Percentiles rank a stretch among this genome's conserved stretches.
Evolutionary conservation across 2,888 invertebrate species (phyloP).

Genomic region (Trilocha varians): DNA sequence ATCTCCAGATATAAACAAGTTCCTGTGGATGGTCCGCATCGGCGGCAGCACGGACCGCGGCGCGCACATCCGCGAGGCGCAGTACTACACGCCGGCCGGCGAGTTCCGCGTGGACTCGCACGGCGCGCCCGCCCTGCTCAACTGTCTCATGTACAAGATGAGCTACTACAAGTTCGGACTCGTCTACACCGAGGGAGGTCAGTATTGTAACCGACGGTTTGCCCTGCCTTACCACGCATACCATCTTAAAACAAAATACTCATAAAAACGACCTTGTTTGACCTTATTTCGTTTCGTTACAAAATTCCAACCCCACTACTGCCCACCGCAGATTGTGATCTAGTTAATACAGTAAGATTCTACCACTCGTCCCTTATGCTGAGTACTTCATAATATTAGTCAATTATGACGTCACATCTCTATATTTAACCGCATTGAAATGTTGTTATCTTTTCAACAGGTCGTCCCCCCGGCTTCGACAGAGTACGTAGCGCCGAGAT

Average conservation of each 20-base stretch:
- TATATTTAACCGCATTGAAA: too few species aligned
- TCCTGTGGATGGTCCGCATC: conserved; percentile 99
- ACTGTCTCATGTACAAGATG: conserved; percentile 99
- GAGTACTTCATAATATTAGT: too few species aligned
- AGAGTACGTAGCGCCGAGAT: conserved; percentile 97
- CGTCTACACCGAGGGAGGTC: conserved; percentile 95
- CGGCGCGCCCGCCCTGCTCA: conserved; percentile 91
- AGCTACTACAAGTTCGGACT: conserved; percentile 98
- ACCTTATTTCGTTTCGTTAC: too few species aligned
- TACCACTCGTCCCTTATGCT: too few species aligned
- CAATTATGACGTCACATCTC: too few species aligned
- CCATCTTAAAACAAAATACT: too few species aligned
- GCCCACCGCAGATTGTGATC: too few species aligned
- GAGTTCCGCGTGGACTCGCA: conserved; percentile 98
- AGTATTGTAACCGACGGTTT: too few species aligned
- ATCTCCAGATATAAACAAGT: conserved; percentile 93
- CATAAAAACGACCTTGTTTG: too few species aligned
- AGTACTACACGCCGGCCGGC: conserved; percentile 96
- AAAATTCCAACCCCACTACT: too few species aligned
- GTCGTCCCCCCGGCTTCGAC: conserved; percentile 96
- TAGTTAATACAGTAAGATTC: too few species aligned
- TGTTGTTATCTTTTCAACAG: conserved; percentile 33
- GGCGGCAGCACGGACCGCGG: conserved; percentile 97
- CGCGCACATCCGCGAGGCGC: conserved; percentile 94
- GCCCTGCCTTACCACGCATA: too few species aligned